Evolutionary conservation across 1,140 invertebrate species (phyloP), one percentile per base, ranked within the genome.

Genomic region (Choristoneura fumiferana): DNA sequence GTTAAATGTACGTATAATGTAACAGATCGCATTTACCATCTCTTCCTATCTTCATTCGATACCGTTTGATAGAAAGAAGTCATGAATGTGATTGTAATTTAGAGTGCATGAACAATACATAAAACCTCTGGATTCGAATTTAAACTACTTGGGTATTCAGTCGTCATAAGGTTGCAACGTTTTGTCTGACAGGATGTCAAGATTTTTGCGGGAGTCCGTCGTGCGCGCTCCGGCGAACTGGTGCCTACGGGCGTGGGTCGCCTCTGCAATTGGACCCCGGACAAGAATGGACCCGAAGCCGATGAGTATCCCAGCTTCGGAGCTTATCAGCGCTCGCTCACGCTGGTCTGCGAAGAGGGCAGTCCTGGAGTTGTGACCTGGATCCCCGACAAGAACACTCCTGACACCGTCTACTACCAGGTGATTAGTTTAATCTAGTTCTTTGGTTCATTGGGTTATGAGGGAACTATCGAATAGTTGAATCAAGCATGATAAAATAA

Each of bases 341-440:
- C 93, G 6, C 90, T 98, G 0, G 91, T 94, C 40, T 98, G 97
- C 76, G 95, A 97, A 67, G 90, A 91, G 33, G 96, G 96, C 0
- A 93, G 95, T 66, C 95, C 97, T 0, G 96, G 95, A 1, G 89
- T 96, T 4, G 92, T 99, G 13, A 92, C 93, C 63, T 98, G 96
- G 95, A 97, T 93, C 1, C 97, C 97, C 0, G 95, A 97, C 83
- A 87, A 91, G 49, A 92, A 95, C 62, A 98, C 96, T 1, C 97
- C 97, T 0, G 95, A 98, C 78, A 95, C 95, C 14, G 95, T 98
- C 29, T 98, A 97, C 82, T 98, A 98, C 88, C 96, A 97, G 91
- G 95, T 96, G 62, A 62, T n/a, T 2, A 18, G 12, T 40, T 4
- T 39, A 12, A 60, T 60, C n/a, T n/a, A n/a, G n/a, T n/a, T n/a